Percentiles rank a stretch among this genome's conserved stretches.
Evolutionary conservation across 1,140 invertebrate species (phyloP).

Genomic region (Mycetomoellerius zeteki): DNA sequence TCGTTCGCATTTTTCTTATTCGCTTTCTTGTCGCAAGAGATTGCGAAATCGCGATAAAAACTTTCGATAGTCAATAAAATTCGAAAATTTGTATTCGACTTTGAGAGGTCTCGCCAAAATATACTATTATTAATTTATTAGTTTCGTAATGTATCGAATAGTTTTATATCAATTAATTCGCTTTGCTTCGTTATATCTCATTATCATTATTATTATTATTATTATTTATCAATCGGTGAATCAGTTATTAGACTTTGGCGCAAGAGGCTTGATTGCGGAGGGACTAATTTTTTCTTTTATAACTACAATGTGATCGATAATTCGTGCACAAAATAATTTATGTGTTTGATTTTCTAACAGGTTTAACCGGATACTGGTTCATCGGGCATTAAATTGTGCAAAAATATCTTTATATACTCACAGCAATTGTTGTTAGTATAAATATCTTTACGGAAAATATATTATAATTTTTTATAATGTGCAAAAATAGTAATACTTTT

Average conservation of each 20-base stretch:
- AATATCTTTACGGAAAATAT: constrained; percentile 7
- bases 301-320: constrained; percentile 13
- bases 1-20: background rate
- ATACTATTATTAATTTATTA: constrained; percentile 37
- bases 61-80: constrained; percentile 32
- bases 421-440: background rate
- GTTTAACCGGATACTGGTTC: background rate
- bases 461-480: constrained; percentile 11
- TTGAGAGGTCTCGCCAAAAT: background rate
- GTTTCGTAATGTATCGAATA: constrained; percentile 29
- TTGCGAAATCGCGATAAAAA: background rate
- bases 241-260: background rate
- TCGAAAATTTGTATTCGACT: constrained; percentile 14
- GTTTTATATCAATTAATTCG: constrained; percentile 28
- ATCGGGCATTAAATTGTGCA: constrained; percentile 5
- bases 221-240: constrained; percentile 47
- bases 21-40: background rate
- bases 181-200: constrained; percentile 2
- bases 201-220: constrained; percentile 12
- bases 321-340: constrained; percentile 2
- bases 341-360: background rate
- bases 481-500: constrained; percentile 18
- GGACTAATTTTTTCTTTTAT: constrained; percentile 22
- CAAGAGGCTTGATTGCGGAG: constrained; percentile 32
- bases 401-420: background rate